Percentiles rank a stretch among this genome's conserved stretches.
Conservation (phyloP, 2,113 vertebrate species). For the Theropithecus gelada region DNA sequence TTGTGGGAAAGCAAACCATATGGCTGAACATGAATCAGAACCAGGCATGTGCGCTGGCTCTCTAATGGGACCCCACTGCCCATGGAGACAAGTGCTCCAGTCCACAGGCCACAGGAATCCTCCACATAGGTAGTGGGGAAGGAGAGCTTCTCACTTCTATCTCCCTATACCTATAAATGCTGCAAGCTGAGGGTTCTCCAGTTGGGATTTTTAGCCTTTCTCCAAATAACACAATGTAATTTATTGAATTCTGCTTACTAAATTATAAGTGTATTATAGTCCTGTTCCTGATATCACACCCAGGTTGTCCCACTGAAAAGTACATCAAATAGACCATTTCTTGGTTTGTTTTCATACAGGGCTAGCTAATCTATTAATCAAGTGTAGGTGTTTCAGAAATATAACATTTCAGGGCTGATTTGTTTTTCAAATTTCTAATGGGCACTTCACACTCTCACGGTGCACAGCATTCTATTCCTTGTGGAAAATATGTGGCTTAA, state of each 20-base stretch:
- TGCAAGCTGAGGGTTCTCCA: background rate
- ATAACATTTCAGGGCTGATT: background rate
- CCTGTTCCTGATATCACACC: background rate
- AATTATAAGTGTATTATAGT: background rate
- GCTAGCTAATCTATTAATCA: background rate
- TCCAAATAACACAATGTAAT: background rate
- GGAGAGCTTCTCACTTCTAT: fast-evolving
- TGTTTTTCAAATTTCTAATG: background rate
- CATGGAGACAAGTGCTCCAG: no score
- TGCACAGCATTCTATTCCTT: background rate
- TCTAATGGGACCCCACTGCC: background rate
- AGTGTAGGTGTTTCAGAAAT: background rate
- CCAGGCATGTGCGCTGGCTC: background rate
- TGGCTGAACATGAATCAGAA: background rate
- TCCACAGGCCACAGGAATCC: no score
- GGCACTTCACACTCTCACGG: background rate
- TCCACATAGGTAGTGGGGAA: background rate
- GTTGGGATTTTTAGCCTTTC: background rate
- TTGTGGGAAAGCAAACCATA: background rate
- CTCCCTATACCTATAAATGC: background rate
- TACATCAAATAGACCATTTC: background rate
- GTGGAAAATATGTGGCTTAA: background rate
- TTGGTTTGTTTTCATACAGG: background rate
- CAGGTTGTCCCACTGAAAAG: background rate
- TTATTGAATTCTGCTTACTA: background rate